Evolutionary conservation across 1,140 invertebrate species (phyloP), one percentile per base, ranked within the genome.

Genomic region (Meloidogyne exigua): DNA sequence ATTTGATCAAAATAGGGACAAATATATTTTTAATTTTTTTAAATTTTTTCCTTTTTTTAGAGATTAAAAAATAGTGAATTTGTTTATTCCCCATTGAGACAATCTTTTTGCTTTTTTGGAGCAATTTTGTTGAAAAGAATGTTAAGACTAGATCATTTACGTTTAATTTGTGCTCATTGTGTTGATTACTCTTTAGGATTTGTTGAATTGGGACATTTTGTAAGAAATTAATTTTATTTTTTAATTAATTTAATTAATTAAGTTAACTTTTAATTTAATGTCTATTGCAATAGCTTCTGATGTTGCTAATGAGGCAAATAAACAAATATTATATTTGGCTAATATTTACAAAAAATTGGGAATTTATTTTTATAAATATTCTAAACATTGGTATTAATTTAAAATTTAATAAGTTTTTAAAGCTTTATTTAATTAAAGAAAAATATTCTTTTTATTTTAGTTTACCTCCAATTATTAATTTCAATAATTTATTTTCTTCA

Each of bases 211-310:
- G 65, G 67, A 63, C 77, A 79, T 80, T 70, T 79, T 25, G 77
- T 79, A 39, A 39, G 36, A 39, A 39, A 39, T 32, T 12, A 79
- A 28, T 67, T 49, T 21, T 39, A 32, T 57, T 9, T 62, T 23
- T 3, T 21, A 12, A 36, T 72, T 12, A 26, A 28, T 42, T 77
- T 23, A 23, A 39, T 36, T 12, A n/a, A 18, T 78, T 78, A 25
- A 77, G 76, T 23, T 77, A 62, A 77, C 76, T 28, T 78, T 78
- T 44, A 78, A 78, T 28, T 42, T 77, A 21, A 77, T 77, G 76
- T 68, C 32, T 9, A 49, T 78, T 68, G 64, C 76, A 23, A 78
- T 78, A 18, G 28, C 63, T 25, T 77, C 74, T 36, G 76, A 78
- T 68, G 25, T 78, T 25, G 75, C 76, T 39, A 77, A 49, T 32